These are phyloP conservation scores for Threskiornis aethiopicus DNA, from an alignment of 2,797 vertebrate genomes.

Conservation along the genomic window DNA sequence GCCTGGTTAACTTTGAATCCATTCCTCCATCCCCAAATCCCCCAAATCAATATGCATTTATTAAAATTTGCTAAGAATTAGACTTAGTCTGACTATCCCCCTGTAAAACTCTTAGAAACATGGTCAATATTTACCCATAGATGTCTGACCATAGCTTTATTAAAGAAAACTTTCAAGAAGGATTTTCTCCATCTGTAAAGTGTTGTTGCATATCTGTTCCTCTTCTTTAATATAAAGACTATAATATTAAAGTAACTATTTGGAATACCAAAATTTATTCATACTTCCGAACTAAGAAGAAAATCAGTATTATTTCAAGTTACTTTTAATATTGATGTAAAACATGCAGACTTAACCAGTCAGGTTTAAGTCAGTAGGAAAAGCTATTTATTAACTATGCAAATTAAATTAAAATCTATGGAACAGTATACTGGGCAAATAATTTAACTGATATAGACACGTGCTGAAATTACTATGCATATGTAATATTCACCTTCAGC, in stretches of 20 bases:
- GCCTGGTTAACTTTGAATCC: background rate
- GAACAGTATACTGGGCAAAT: background rate
- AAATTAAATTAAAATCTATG: background rate
- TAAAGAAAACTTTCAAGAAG: background rate
- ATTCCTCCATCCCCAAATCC: background rate
- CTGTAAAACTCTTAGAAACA: background rate
- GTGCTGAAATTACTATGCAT: background rate
- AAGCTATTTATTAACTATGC: background rate
- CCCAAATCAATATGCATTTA: background rate
- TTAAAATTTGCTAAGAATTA: background rate
- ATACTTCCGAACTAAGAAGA: background rate
- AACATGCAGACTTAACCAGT: background rate
- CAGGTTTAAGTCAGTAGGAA: background rate
- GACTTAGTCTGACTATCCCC: background rate
- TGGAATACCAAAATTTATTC: background rate
- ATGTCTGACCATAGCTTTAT: background rate
- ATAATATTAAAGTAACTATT: background rate
- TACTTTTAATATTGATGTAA: background rate
- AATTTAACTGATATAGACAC: background rate
- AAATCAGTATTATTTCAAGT: background rate
- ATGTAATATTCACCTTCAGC: background rate
- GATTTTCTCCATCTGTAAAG: background rate
- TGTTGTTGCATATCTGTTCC: background rate
- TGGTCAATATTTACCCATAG: background rate
- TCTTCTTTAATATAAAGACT: background rate